Evolutionary conservation across 2,888 invertebrate genomes (phyloP).

Genomic region (Agrochola macilenta): DNA sequence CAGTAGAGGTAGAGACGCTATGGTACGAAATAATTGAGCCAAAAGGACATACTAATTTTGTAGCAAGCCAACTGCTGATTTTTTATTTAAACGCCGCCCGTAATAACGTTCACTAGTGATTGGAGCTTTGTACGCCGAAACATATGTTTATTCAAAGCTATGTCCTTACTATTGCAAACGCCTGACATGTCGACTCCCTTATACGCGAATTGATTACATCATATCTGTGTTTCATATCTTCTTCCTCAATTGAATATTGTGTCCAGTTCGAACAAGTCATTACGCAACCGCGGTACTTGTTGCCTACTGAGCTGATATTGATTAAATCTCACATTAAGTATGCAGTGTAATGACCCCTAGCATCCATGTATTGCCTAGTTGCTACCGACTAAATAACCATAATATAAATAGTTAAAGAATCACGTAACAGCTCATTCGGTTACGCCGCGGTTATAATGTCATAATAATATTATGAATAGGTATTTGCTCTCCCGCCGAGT

Average conservation of each 20-base stretch:
- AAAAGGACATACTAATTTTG: neutral
- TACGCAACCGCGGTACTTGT: constrained; percentile 46
- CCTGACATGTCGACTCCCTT: constrained; percentile 41
- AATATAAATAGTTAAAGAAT: constrained; percentile 49
- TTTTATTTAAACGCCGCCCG: neutral
- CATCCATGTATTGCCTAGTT: constrained; percentile 23
- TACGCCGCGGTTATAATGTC: constrained; percentile 43
- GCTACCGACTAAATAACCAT: constrained; percentile 36
- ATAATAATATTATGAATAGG: constrained; percentile 76
- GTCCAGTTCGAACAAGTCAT: constrained; percentile 53
- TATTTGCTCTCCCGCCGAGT: constrained; percentile 76
- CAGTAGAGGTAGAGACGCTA: neutral
- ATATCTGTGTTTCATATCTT: constrained; percentile 63
- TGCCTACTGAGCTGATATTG: constrained; percentile 50
- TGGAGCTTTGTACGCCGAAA: neutral
- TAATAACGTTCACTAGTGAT: too few species aligned
- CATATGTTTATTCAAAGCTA: constrained; percentile 19
- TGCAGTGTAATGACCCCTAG: constrained; percentile 50
- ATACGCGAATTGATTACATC: constrained; percentile 64
- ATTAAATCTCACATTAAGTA: constrained; percentile 52
- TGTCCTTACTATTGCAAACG: constrained; percentile 58
- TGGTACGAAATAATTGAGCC: neutral
- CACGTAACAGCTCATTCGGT: constrained; percentile 56
- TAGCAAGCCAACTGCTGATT: neutral
- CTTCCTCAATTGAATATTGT: constrained; percentile 67